Percentiles rank a stretch among this genome's conserved stretches.
phyloP scores from a whole-genome alignment of 2,888 invertebrate species.

The Heteromyza rotundicornis region DNA sequence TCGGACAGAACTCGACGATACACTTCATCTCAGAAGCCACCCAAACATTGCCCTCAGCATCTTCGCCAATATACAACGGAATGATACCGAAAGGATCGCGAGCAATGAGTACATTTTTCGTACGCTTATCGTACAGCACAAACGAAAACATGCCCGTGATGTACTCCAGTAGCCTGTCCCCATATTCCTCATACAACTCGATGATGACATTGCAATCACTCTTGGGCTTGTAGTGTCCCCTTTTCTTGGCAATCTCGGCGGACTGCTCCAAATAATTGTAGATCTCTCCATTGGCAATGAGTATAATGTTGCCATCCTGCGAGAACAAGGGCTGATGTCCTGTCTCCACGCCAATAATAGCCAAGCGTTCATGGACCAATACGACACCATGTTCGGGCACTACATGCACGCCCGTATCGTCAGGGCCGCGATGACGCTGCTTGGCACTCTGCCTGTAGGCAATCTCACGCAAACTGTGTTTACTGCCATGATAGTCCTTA shows the following conservation, averaged over 20 bases:
- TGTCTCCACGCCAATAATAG: conserved; percentile 53
- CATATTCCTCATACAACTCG: conserved; percentile 56
- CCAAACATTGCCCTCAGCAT: conserved; percentile 57
- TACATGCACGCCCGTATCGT: conserved; percentile 54
- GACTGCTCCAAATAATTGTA: conserved; percentile 59
- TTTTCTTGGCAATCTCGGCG: conserved; percentile 51
- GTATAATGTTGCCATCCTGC: conserved; percentile 46
- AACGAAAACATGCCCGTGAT: conserved; percentile 61
- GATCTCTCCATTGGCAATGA: conserved; percentile 61
- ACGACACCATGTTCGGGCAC: conserved; percentile 52
- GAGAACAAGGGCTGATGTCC: conserved; percentile 59
- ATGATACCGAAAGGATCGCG: conserved; percentile 62
- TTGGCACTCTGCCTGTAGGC: conserved; percentile 57
- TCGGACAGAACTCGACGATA: conserved; percentile 49
- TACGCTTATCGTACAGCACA: conserved; percentile 54
- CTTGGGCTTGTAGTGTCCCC: conserved; percentile 52
- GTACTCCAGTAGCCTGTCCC: conserved; percentile 49
- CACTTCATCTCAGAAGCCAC: conserved; percentile 62
- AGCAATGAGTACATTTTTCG: conserved; percentile 52
- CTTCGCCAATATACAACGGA: conserved; percentile 60
- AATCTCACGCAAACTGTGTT: conserved; percentile 52
- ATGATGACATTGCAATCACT: conserved; percentile 62
- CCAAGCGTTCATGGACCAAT: conserved; percentile 58
- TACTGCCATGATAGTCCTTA: conserved; percentile 40
- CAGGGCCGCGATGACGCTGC: conserved; percentile 61